Conservation (phyloP, 2,888 invertebrate genomes). For the Gryllus longicercus region DNA sequence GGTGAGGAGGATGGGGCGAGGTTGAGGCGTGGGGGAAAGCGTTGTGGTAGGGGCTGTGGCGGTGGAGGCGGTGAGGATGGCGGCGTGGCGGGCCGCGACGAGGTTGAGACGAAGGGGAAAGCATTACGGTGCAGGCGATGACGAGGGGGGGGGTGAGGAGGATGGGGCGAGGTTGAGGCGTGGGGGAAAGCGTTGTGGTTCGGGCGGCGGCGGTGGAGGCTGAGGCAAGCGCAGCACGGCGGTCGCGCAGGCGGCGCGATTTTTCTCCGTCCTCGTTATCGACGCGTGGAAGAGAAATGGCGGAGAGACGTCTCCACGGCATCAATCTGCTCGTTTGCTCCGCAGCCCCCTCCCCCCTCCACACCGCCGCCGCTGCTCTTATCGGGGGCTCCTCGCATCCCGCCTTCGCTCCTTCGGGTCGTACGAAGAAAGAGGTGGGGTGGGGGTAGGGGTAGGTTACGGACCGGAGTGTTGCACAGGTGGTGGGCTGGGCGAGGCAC, state of each 20-base stretch:
- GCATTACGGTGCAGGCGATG: background rate
- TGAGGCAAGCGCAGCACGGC: background rate
- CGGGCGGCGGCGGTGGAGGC: background rate
- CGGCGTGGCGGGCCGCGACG: too few relatives aligned
- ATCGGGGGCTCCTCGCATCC: background rate
- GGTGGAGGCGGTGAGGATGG: too few relatives aligned
- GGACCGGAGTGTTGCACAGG: too few relatives aligned
- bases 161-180: background rate
- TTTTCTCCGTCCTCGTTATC: slow-evolving; percentile 17
- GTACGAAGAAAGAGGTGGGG: too few relatives aligned
- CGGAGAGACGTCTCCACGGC: slow-evolving; percentile 5
- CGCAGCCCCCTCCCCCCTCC: background rate
- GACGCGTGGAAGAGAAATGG: slow-evolving; percentile 1
- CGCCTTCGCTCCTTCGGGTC: too few relatives aligned
- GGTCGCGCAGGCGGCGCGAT: background rate
- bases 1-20: too few relatives aligned
- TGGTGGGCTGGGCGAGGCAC: too few relatives aligned
- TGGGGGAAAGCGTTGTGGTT: background rate
- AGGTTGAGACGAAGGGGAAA: too few relatives aligned
- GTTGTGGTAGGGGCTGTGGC: too few relatives aligned
- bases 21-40: too few relatives aligned
- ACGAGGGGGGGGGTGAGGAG: background rate
- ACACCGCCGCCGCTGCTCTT: background rate
- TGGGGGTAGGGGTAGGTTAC: too few relatives aligned
- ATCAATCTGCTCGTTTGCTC: background rate